Percentiles rank a stretch among this genome's conserved stretches.
phyloP scores from a whole-genome alignment of 37 sponge, comb jelly and placozoan species.

The Haliclona indistincta region DNA sequence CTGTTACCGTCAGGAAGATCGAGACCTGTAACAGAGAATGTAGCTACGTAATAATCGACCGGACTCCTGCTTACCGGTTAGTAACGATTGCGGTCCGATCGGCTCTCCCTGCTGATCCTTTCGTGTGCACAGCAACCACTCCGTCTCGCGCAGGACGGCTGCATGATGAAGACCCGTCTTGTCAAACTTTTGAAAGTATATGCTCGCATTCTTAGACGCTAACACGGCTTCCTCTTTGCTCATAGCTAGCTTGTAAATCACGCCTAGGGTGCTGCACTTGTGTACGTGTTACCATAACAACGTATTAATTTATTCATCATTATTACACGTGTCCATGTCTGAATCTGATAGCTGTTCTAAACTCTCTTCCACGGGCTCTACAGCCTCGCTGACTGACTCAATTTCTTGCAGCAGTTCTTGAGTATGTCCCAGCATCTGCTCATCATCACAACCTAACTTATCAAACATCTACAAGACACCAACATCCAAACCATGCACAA shows the following conservation, averaged over 20 bases:
- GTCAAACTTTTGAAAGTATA: slow-evolving; percentile 75
- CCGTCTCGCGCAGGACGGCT: slow-evolving; percentile 25
- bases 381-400: not conserved
- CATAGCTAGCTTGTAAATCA: not conserved
- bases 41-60: not conserved
- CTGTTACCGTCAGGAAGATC: slow-evolving; percentile 13
- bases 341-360: too few species aligned
- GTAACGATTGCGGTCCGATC: slow-evolving; percentile 4
- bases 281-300: not conserved
- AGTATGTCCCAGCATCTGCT: slow-evolving; percentile 43
- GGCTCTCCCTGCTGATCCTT: slow-evolving; percentile 9
- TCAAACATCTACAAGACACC: slow-evolving; percentile 41
- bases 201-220: slow-evolving; percentile 53
- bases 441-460: slow-evolving; percentile 67
- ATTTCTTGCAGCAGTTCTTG: slow-evolving; percentile 46
- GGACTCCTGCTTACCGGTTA: not conserved
- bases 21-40: not conserved
- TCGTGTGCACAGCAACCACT: slow-evolving; percentile 67
- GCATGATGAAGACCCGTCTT: slow-evolving; percentile 54
- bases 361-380: not conserved
- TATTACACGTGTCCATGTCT: too few species aligned
- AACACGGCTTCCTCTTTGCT: slow-evolving; percentile 13
- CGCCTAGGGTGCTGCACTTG: not conserved
- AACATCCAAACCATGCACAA: not conserved
- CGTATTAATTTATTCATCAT: too few species aligned